These are phyloP conservation scores for Eulithis prunata DNA, from an alignment of 2,888 invertebrate species.

Conservation along the genomic window DNA sequence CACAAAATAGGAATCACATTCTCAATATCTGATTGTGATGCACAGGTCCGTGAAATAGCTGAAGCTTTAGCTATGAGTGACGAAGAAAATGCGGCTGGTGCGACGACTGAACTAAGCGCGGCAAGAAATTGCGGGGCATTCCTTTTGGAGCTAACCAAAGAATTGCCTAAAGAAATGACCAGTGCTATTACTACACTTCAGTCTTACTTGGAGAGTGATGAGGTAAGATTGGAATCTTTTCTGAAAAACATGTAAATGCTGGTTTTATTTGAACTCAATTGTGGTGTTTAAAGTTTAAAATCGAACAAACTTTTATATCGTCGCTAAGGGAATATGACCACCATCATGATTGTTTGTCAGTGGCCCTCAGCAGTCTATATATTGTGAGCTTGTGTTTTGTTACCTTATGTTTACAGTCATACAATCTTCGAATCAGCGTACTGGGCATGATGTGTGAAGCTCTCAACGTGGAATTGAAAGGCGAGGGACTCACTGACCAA, in stretches of 20 bases:
- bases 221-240: conserved; percentile 55
- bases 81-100: conserved; percentile 72
- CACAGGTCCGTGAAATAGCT: conserved; percentile 87
- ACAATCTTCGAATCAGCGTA: conserved; percentile 90
- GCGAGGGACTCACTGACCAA: conserved; percentile 88
- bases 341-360: too few relatives aligned
- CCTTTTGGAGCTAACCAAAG: conserved; percentile 86
- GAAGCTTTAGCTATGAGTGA: conserved; percentile 85
- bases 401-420: conserved; percentile 73
- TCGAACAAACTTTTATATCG: too few relatives aligned
- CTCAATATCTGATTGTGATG: neutral
- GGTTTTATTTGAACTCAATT: too few relatives aligned
- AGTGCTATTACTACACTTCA: conserved; percentile 85
- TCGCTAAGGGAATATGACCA: too few relatives aligned
- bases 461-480: conserved; percentile 88
- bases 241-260: too few relatives aligned
- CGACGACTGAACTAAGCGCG: conserved; percentile 68
- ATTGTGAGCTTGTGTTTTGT: neutral
- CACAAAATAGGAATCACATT: neutral
- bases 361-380: too few relatives aligned
- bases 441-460: conserved; percentile 93
- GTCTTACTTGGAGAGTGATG: conserved; percentile 85
- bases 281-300: too few relatives aligned
- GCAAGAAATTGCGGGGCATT: conserved; percentile 82
- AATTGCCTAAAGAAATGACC: conserved; percentile 85